Percentiles rank a stretch among this genome's conserved stretches.
These are phyloP conservation scores for Sinonovacula constricta DNA, from an alignment of 1,140 invertebrate genomes.

Conservation along the genomic window DNA sequence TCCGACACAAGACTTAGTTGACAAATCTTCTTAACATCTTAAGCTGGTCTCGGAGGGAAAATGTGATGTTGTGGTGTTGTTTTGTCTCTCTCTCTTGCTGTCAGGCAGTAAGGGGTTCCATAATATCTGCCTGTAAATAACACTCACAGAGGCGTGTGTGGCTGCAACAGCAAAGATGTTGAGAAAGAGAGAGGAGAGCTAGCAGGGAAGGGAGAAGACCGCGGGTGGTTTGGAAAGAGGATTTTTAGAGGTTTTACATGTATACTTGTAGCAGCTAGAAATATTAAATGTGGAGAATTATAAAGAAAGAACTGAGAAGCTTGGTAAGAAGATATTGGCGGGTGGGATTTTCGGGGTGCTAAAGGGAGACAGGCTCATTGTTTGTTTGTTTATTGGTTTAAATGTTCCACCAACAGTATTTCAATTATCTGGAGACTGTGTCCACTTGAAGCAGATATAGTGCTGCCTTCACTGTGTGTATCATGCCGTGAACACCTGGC, in stretches of 20 bases:
- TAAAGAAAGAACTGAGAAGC: neutral
- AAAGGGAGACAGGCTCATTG: no score
- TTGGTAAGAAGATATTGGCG: neutral
- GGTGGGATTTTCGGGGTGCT: no score
- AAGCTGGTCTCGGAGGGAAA: conserved; percentile 5
- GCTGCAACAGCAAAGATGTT: neutral
- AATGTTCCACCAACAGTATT: no score
- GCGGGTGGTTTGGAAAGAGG: neutral
- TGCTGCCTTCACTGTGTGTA: no score
- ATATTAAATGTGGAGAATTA: neutral
- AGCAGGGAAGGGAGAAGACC: neutral
- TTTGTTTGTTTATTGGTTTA: no score
- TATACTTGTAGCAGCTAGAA: neutral
- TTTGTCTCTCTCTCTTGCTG: neutral
- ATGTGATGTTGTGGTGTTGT: neutral
- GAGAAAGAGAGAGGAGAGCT: neutral
- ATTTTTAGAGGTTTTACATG: neutral
- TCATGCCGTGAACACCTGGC: no score
- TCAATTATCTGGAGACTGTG: no score
- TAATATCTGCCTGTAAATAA: conserved; percentile 1
- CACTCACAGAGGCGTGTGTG: neutral
- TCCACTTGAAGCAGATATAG: no score
- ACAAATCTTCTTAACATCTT: conserved; percentile 38
- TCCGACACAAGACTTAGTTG: conserved; percentile 33
- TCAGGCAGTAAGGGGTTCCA: neutral